Conservation (phyloP, 2,113 vertebrate species). For the Pachypanchax playfairii region DNA sequence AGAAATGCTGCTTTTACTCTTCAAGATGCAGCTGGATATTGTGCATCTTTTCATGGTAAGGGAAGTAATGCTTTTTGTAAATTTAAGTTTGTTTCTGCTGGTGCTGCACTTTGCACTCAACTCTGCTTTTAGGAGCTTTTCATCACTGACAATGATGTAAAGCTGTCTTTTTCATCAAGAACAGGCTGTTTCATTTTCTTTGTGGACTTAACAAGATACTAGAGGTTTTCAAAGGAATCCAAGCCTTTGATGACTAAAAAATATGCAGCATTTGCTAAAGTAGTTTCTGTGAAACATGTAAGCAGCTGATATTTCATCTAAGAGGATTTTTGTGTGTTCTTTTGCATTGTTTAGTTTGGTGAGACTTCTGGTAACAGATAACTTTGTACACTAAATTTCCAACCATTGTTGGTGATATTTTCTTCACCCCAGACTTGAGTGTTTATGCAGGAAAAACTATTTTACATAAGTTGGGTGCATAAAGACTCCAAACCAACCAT, state of each 20-base stretch:
- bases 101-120: neutral
- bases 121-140: slow-evolving; percentile 23
- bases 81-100: slow-evolving; percentile 18
- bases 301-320: slow-evolving; percentile 23
- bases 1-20: neutral
- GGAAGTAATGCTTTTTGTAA: slow-evolving; percentile 12
- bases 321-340: slow-evolving; percentile 4
- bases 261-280: slow-evolving; percentile 35
- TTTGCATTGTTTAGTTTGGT: slow-evolving; percentile 11
- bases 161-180: slow-evolving; percentile 36
- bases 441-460: too few relatives aligned
- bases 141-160: slow-evolving; percentile 33
- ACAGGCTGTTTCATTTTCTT: neutral
- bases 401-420: too few relatives aligned
- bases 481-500: too few relatives aligned
- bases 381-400: too few relatives aligned
- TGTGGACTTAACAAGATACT: slow-evolving; percentile 25
- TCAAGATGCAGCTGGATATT: neutral
- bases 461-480: too few relatives aligned
- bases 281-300: slow-evolving; percentile 34
- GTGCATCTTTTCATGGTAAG: neutral
- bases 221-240: slow-evolving; percentile 23
- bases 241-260: slow-evolving; percentile 32
- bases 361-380: neutral
- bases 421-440: too few relatives aligned